A percentile compares a stretch with the other conserved stretches of the same genome.
These are phyloP conservation scores for Amphiduros pacificus DNA, from an alignment of 2,888 invertebrate genomes.

Conservation along the genomic window DNA sequence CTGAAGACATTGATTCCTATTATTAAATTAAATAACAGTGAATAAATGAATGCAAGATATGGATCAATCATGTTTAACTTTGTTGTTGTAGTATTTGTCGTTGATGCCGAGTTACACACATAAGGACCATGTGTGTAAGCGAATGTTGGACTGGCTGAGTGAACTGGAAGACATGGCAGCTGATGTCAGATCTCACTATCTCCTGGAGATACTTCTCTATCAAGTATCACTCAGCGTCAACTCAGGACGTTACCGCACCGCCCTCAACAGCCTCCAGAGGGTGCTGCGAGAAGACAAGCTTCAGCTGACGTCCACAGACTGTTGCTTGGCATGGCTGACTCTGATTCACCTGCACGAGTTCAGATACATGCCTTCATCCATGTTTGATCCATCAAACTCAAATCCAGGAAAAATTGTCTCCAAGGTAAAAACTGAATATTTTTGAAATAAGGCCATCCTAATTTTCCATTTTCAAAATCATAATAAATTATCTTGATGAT, in stretches of 20 bases:
- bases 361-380: conserved; percentile 41
- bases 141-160: conserved; percentile 37
- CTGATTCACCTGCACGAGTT: conserved; percentile 48
- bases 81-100: conserved; percentile 40
- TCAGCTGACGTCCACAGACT: background rate
- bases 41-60: too few species aligned
- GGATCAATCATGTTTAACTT: too few species aligned
- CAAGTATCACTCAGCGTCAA: conserved; percentile 40
- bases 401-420: conserved; percentile 42
- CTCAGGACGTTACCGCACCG: conserved; percentile 36
- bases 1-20: too few species aligned
- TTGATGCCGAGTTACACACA: conserved; percentile 33
- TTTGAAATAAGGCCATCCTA: background rate
- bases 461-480: too few species aligned
- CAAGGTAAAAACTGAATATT: conserved; percentile 36
- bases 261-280: background rate
- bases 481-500: too few species aligned
- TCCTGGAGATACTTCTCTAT: conserved; percentile 48
- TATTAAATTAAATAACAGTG: too few species aligned
- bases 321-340: conserved; percentile 44
- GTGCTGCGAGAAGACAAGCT: background rate
- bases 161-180: conserved; percentile 6
- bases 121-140: conserved; percentile 39
- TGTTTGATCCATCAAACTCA: conserved; percentile 38
- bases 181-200: conserved; percentile 39